Evolutionary conservation across 2,888 invertebrate species (phyloP).

Genomic region (Leptopterna dolabrata): DNA sequence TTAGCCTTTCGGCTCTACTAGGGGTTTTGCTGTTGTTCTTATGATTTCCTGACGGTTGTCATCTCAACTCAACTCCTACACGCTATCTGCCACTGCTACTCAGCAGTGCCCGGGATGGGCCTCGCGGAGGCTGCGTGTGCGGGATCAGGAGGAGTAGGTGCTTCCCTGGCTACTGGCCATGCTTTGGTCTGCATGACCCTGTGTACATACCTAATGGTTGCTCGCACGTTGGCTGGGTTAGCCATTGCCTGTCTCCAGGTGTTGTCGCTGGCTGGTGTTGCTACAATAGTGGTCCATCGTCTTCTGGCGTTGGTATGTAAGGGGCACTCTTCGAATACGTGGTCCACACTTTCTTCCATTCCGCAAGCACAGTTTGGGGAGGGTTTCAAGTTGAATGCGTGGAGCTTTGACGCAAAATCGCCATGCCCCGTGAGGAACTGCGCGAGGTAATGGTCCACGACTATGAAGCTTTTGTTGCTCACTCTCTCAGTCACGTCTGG

Average conservation of each 20-base stretch:
- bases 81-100: slow-evolving; percentile 5
- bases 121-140: neutral
- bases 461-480: neutral
- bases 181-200: neutral
- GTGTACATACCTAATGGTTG: neutral
- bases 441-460: neutral
- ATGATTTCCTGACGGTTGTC: too few relatives aligned
- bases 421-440: neutral
- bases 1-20: too few relatives aligned
- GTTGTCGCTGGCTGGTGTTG: neutral
- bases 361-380: neutral
- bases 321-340: neutral
- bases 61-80: neutral
- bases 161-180: neutral
- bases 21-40: too few relatives aligned
- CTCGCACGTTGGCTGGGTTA: neutral
- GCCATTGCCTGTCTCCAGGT: neutral
- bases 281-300: neutral
- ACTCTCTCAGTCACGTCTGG: neutral
- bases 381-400: neutral
- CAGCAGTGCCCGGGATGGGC: slow-evolving; percentile 5
- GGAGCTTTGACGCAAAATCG: neutral
- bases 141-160: neutral
- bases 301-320: neutral
- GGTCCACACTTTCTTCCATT: neutral